Evolutionary conservation across 2,797 vertebrate species (phyloP).

Genomic region (Podarcis lilfordi): DNA sequence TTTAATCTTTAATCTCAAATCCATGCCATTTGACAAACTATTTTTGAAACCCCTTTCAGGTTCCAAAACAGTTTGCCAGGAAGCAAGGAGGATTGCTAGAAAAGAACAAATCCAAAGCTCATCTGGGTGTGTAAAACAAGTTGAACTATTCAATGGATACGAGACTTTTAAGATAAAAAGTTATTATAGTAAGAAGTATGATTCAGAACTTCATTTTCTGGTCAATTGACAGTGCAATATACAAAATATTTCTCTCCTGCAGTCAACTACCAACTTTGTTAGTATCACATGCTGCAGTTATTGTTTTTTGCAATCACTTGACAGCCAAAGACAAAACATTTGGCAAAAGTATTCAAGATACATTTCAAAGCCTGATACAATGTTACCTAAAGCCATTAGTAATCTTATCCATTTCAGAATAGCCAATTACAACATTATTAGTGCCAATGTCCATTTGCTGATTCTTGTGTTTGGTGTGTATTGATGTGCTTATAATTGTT

Average conservation of each 20-base stretch:
- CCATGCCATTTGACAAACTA: neutral
- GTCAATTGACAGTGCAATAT: slow-evolving; percentile 38
- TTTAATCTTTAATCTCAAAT: too few species aligned
- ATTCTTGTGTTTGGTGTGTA: neutral
- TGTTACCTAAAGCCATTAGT: neutral
- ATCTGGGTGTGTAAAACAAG: neutral
- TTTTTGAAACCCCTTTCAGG: neutral
- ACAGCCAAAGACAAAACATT: slow-evolving; percentile 29
- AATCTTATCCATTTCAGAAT: neutral
- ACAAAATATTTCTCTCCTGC: slow-evolving; percentile 42
- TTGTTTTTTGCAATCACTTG: slow-evolving; percentile 40
- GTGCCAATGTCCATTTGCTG: neutral
- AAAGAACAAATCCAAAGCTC: neutral
- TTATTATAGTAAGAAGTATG: slow-evolving; percentile 10
- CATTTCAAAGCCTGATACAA: neutral
- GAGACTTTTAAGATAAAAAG: neutral
- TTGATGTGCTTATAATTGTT: neutral
- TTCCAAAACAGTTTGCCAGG: neutral
- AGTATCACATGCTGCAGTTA: neutral
- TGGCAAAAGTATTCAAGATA: neutral
- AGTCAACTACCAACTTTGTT: slow-evolving; percentile 45
- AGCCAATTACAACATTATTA: neutral
- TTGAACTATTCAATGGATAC: neutral
- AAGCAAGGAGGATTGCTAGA: neutral
- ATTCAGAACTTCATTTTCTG: slow-evolving; percentile 38